phyloP scores from a whole-genome alignment of 2,888 invertebrate genomes.

The Callinectes sapidus region DNA sequence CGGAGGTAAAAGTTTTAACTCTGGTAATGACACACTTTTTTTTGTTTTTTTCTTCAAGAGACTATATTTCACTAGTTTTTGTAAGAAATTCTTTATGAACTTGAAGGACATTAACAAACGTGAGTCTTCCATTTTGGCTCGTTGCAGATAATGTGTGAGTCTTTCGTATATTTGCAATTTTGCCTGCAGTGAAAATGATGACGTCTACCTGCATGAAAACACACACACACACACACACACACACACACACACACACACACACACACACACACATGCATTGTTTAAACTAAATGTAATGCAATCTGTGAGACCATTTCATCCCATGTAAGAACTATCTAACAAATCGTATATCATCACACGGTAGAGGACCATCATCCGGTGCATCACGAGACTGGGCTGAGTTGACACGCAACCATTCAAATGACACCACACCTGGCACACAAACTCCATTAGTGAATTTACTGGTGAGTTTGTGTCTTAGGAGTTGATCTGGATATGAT shows the following conservation, averaged over 20 bases:
- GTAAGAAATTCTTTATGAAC: neutral
- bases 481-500: too few species aligned
- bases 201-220: neutral
- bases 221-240: neutral
- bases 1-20: neutral
- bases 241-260: neutral
- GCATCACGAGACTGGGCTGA: too few species aligned
- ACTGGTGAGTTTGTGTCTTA: too few species aligned
- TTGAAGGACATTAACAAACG: neutral
- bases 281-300: too few species aligned
- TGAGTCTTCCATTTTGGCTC: neutral
- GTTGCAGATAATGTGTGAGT: neutral
- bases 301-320: too few species aligned
- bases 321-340: too few species aligned
- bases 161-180: neutral
- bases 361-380: too few species aligned
- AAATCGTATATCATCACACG: too few species aligned
- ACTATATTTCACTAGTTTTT: neutral
- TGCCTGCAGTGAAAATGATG: neutral
- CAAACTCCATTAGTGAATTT: too few species aligned
- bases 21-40: neutral
- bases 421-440: too few species aligned
- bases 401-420: too few species aligned
- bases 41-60: neutral
- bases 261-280: too few species aligned